phyloP scores from a whole-genome alignment of 2,797 vertebrate species.

The Arrhamphus sclerolepis region DNA sequence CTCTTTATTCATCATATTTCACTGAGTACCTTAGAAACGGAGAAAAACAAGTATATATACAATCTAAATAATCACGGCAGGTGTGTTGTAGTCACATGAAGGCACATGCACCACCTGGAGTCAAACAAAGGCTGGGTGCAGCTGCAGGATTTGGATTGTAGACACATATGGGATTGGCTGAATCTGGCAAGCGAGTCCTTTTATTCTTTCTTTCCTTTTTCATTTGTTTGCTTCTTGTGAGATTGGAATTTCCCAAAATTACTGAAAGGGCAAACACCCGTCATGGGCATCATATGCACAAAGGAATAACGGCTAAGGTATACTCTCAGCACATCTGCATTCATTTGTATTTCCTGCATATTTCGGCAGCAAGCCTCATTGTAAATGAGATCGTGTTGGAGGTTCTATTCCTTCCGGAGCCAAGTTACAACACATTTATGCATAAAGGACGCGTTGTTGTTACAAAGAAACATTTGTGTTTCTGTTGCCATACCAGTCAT shows the following conservation, averaged over 20 bases:
- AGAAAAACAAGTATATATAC: not conserved
- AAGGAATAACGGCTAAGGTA: constrained; percentile 30
- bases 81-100: constrained; percentile 6
- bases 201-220: constrained; percentile 31
- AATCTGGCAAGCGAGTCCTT: constrained; percentile 12
- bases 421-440: constrained; percentile 32
- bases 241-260: constrained; percentile 43
- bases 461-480: constrained; percentile 58
- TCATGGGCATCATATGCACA: constrained; percentile 22
- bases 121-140: constrained; percentile 18
- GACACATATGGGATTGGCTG: constrained; percentile 17
- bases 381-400: constrained; percentile 11
- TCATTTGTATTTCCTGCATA: constrained; percentile 31
- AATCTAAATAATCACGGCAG: not conserved
- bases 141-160: constrained; percentile 27
- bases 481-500: constrained; percentile 57
- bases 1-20: not conserved
- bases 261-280: constrained; percentile 39
- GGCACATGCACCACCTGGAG: constrained; percentile 15
- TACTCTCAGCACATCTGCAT: constrained; percentile 48
- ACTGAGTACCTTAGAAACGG: not conserved
- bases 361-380: constrained; percentile 33
- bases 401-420: constrained; percentile 22
- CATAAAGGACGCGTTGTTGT: constrained; percentile 37
- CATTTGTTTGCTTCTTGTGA: constrained; percentile 41